These are phyloP conservation scores for Psylliodes chrysocephalus DNA, from an alignment of 2,888 invertebrate species.

Conservation along the genomic window DNA sequence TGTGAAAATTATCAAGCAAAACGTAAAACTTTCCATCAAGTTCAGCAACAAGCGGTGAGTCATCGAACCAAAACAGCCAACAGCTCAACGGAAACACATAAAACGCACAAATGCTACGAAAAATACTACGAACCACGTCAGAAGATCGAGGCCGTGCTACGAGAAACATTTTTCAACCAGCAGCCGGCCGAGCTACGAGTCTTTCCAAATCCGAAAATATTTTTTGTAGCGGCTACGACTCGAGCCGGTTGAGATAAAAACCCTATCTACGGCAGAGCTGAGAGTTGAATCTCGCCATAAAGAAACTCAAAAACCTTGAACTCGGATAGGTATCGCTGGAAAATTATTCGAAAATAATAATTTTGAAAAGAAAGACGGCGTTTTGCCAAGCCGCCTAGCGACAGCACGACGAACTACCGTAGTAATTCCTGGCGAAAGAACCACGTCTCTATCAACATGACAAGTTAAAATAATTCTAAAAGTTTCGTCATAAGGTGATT, in stretches of 20 bases:
- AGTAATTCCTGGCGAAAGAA: conserved; percentile 63
- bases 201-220: conserved; percentile 3
- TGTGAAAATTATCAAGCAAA: neutral
- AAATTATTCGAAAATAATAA: conserved; percentile 56
- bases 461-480: conserved; percentile 62
- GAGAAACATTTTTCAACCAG: conserved; percentile 22
- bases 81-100: conserved; percentile 14
- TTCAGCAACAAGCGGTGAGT: conserved; percentile 14
- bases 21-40: conserved; percentile 3
- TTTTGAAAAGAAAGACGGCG: conserved; percentile 52
- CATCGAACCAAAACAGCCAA: conserved; percentile 17
- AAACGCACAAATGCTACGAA: conserved; percentile 2
- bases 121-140: conserved; percentile 24
- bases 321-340: conserved; percentile 59
- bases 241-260: neutral
- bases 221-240: conserved; percentile 4
- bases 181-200: conserved; percentile 11
- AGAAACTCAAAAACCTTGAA: conserved; percentile 54
- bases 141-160: conserved; percentile 22
- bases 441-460: conserved; percentile 62
- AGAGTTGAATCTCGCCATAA: conserved; percentile 1
- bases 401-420: conserved; percentile 57
- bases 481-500: conserved; percentile 55
- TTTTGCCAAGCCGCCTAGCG: conserved; percentile 57
- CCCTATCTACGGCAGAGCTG: neutral